Base-by-base conservation (phyloP, 2,113 vertebrate species). In the Salvator merianae region DNA sequence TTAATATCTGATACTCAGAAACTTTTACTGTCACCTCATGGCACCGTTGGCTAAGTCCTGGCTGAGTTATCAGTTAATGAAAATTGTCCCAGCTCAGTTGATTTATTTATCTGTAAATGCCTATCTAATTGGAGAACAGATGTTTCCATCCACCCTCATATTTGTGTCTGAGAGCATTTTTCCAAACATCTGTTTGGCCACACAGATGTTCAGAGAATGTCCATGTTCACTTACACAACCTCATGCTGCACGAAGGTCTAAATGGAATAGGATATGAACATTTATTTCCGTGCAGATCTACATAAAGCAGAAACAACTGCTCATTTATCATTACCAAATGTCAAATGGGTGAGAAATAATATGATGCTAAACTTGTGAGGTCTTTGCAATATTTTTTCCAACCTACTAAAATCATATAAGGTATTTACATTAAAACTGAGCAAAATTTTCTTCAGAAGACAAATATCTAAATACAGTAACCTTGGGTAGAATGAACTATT, bases 191-290 rank as follows among this genome's bases (percentile, higher is more conserved):
- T 40, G 1, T 2, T 88, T 84, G 53, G 53, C 62, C 90, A 50
- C 87, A 89, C 88, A 91, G 91, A 94, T 90, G 91, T 88, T 93
- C 30, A 0, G 66, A 84, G 78, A 22, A 81, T 71, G 76, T 87
- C 74, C 66, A 0, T 18, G 79, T 79, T 6, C 0, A 66, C 1
- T 4, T 83, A 50, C 2, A 0, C 0, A 83, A 13, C 0, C 75
- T 88, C 87, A 87, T 34, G 85, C 90, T 84, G 38, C 86, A 84
- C 7, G 83, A 79, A 90, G 87, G 30, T 89, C 91, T 83, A 38
- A 81, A 73, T 88, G 88, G 84, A 85, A 89, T 87, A 81, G 0
- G 32, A 90, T 77, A 0, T 8, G 66, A 89, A 88, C 14, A 91
- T 34, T 24, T 1, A 3, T 90, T 87, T 85, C 50, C 89, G 79